Conservation (phyloP, 2,888 invertebrate genomes). For the Spatulosminthurus flaviceps region DNA sequence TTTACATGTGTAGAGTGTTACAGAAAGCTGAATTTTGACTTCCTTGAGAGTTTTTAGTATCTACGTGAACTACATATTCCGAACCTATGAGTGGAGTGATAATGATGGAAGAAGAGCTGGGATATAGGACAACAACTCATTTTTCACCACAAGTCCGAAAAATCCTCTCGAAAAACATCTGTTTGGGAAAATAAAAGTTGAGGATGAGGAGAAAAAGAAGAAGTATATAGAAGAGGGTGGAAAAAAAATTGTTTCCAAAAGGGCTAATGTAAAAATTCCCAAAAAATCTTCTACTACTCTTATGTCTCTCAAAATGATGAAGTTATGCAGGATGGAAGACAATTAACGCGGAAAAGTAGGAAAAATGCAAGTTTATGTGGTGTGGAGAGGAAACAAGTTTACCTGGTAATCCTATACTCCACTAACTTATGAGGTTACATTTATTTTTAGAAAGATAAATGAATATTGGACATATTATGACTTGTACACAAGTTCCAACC, state of each 20-base stretch:
- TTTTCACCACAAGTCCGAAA: conserved; percentile 40
- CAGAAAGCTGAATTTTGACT: neutral
- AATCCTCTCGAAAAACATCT: conserved; percentile 24
- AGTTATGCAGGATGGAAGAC: conserved; percentile 19
- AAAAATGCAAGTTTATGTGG: conserved; percentile 31
- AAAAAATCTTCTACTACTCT: neutral
- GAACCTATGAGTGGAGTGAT: neutral
- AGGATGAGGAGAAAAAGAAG: too few species aligned
- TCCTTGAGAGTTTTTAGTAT: too few species aligned
- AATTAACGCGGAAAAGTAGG: conserved; percentile 29
- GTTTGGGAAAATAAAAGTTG: too few species aligned
- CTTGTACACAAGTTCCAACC: neutral
- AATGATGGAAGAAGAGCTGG: neutral
- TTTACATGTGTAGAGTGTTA: too few species aligned
- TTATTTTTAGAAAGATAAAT: conserved; percentile 30
- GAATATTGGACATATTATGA: conserved; percentile 23
- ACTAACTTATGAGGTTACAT: neutral
- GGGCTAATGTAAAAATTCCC: conserved; percentile 26
- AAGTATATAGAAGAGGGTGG: too few species aligned
- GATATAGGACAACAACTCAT: conserved; percentile 31
- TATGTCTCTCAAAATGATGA: neutral
- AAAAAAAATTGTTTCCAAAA: too few species aligned
- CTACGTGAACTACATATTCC: too few species aligned
- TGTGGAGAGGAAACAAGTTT: conserved; percentile 13
- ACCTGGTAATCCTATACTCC: neutral